Percentiles rank a stretch among this genome's conserved stretches.
Evolutionary conservation across 2,113 vertebrate species (phyloP).

Genomic region (Natator depressus): DNA sequence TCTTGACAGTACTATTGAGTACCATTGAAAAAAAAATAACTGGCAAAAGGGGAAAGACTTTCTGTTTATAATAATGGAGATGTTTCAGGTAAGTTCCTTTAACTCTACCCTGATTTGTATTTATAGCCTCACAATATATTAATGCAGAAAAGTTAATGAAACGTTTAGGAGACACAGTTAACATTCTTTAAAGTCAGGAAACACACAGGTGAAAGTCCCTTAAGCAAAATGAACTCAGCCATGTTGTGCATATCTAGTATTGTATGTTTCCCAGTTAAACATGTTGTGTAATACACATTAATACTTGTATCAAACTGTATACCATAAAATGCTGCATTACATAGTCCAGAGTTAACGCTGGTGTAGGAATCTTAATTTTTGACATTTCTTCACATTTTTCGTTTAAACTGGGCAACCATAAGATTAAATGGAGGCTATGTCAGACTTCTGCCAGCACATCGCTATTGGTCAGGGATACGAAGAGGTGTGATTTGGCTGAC

Average conservation of each 20-base stretch:
- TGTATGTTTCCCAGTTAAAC: not conserved
- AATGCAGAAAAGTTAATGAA: not conserved
- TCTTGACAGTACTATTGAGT: constrained; percentile 21
- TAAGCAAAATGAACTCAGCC: not conserved
- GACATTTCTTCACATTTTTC: not conserved
- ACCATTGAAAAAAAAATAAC: constrained; percentile 42
- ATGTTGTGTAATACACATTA: not conserved
- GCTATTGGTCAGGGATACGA: not conserved
- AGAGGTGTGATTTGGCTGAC: not conserved
- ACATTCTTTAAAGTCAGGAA: not conserved
- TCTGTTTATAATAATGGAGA: not conserved
- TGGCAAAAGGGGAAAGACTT: not conserved
- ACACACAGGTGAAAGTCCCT: not conserved
- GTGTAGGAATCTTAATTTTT: not conserved
- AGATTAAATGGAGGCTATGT: not conserved
- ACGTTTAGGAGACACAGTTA: not conserved
- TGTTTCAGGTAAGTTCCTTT: not conserved
- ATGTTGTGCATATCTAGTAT: not conserved
- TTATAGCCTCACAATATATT: not conserved
- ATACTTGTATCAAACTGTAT: not conserved
- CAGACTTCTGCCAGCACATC: not conserved
- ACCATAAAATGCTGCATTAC: not conserved
- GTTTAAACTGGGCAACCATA: not conserved
- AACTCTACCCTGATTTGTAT: not conserved
- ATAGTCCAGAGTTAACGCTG: not conserved